Base-by-base conservation (phyloP, 2,888 invertebrate species). In the Tinea trinotella region DNA sequence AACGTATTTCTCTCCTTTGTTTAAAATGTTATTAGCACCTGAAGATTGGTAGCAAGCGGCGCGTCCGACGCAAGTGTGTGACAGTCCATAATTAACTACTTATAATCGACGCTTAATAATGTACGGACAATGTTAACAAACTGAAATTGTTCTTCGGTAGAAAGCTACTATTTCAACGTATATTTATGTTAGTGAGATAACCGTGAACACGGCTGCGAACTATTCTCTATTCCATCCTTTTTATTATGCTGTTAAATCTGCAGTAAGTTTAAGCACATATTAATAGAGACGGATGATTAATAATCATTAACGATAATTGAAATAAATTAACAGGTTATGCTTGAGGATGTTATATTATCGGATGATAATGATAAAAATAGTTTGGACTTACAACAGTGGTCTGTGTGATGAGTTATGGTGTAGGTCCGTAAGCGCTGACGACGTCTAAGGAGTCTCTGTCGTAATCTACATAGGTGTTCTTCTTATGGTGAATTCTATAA, bases 31-130 rank as follows among this genome's bases (percentile, higher is more conserved):
- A 56, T 49, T 48, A 22, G 64, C 56, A 57, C 56, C 56, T 30
- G 56, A 52, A 53, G 18, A 49, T 46, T 24, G 22, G 55, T 36
- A 52, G 56, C 56, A 40, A 50, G 52, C 35, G 9, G 53, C 36
- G 62, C 66, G 56, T 63, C 61, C 64, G 62, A 64, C 63, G 58
- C 61, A 59, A 62, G 64, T 62, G 62, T 66, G 67, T 67, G 73
- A 70, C 71, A 68, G 65, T 68, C 69, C 65, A 74, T 77, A 78
- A 77, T 78, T 77, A 77, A 77, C 74, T 65, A 69, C 71, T 68
- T 74, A 76, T 74, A 76, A 74, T 66, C 65, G 68, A 64, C 62
- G 69, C 70, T 71, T 71, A 74, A 75, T 76, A 74, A 66, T 71
- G 72, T 66, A 66, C 65, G 59, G 66, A 59, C 68, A 64, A 76